Conservation (phyloP, 1,140 invertebrate genomes). For the Harlomillsia oculata region DNA sequence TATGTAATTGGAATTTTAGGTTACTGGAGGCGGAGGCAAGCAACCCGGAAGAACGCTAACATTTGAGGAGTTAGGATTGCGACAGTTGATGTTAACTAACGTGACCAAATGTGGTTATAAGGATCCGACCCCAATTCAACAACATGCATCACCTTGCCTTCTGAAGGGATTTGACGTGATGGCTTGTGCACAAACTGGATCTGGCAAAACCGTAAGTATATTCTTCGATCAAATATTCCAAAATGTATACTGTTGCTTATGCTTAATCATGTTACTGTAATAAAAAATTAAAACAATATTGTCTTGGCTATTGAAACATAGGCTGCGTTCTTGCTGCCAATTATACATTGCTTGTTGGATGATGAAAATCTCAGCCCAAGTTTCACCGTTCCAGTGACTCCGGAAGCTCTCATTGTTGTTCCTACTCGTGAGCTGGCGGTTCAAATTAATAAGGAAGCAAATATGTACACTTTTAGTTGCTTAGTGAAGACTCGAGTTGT, state of each 20-base stretch:
- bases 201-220: slow-evolving; percentile 86
- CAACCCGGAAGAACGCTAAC: slow-evolving; percentile 50
- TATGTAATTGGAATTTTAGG: background rate
- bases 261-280: too few relatives aligned
- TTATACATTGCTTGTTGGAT: slow-evolving; percentile 59
- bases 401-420: slow-evolving; percentile 67
- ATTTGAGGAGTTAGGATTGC: slow-evolving; percentile 62
- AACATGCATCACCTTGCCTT: slow-evolving; percentile 76
- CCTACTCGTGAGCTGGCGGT: slow-evolving; percentile 84
- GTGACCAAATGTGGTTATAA: slow-evolving; percentile 68
- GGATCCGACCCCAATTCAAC: slow-evolving; percentile 88
- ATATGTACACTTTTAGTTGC: slow-evolving; percentile 70
- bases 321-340: slow-evolving; percentile 86
- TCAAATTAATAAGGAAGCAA: slow-evolving; percentile 77
- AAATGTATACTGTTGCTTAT: too few relatives aligned
- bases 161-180: slow-evolving; percentile 72
- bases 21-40: slow-evolving; percentile 55
- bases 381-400: slow-evolving; percentile 46
- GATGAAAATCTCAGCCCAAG: slow-evolving; percentile 46
- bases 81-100: slow-evolving; percentile 61
- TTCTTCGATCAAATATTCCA: too few relatives aligned
- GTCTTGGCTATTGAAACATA: slow-evolving; percentile 44
- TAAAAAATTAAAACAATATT: slow-evolving; percentile 1
- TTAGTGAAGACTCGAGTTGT: slow-evolving; percentile 59
- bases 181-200: slow-evolving; percentile 96